Base-by-base conservation (phyloP, 2,888 invertebrate genomes). In the Pristionchus japonicus region DNA sequence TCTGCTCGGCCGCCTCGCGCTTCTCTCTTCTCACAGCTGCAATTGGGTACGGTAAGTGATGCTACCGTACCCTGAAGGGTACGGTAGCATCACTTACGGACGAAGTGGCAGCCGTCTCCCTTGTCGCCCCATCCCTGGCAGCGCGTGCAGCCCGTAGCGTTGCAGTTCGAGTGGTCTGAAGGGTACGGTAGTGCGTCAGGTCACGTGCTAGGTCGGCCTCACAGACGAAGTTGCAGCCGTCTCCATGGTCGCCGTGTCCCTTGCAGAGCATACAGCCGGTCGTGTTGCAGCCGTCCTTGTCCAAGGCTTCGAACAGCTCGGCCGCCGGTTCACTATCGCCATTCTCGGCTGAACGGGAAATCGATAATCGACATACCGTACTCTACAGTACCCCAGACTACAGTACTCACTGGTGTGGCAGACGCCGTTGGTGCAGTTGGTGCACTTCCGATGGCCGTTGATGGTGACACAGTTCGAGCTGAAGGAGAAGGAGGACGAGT, bases 381-480 rank as follows among this genome's bases (percentile, higher is more conserved):
- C 57, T 11, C 43, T 43, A 43, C 43, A 43, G 7, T 43, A 43
- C 43, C 43, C 43, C 6, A 9, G 11, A 9, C 43, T 57, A 57
- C 57, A 57, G 57, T 57, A 57, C 74, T 74, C 40, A 74, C 74
- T 74, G 40, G 74, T 74, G 23, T 74, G 74, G 40, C 74, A 74
- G 37, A 2, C 40, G 37, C 74, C 74, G 40, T 74, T 74, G 40
- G 3, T 20, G 74, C 74, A 74, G 37, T 40, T 31, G 37, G 74
- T 74, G 40, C 74, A 74, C 0, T 13, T 31, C 34, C 31, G 31
- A 34, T 67, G 31, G 17, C 40, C 74, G 17, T 74, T 37, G 74
- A 23, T 37, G 37, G 13, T 9, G 17, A 40, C 74, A 31, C 74
- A 74, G 20, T 74, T 74, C 0, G 23, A 20, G 64, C 13, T 27